Evolutionary conservation across 1,140 invertebrate species (phyloP).

Genomic region (Anastrepha obliqua): DNA sequence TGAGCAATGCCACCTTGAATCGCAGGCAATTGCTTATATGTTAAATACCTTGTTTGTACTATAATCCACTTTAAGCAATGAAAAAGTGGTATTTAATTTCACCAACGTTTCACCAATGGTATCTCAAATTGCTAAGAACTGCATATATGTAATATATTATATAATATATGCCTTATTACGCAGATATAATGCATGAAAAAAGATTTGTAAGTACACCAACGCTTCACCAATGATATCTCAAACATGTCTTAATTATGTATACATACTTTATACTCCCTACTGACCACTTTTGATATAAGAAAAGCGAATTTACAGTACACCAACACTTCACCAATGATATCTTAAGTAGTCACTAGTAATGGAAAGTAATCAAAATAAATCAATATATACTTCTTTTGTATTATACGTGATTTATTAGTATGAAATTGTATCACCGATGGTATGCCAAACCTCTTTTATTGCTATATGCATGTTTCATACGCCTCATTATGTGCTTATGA

Average conservation of each 20-base stretch:
- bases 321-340: background rate
- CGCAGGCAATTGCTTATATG: too few species aligned
- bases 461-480: background rate
- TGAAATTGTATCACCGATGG: background rate
- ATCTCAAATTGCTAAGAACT: background rate
- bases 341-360: too few species aligned
- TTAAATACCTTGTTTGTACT: too few species aligned
- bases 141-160: background rate
- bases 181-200: background rate
- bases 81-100: background rate
- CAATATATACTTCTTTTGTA: too few species aligned
- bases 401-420: too few species aligned
- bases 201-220: background rate
- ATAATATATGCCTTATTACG: background rate
- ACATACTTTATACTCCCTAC: background rate
- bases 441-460: background rate
- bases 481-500: background rate
- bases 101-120: conserved; percentile 7
- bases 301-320: background rate
- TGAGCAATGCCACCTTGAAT: too few species aligned
- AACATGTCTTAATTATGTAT: background rate
- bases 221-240: background rate
- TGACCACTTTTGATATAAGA: background rate
- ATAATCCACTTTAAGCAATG: too few species aligned
- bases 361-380: too few species aligned